These are phyloP conservation scores for Pygmarrhopalites habei DNA, from an alignment of 1,140 invertebrate genomes.

Conservation along the genomic window DNA sequence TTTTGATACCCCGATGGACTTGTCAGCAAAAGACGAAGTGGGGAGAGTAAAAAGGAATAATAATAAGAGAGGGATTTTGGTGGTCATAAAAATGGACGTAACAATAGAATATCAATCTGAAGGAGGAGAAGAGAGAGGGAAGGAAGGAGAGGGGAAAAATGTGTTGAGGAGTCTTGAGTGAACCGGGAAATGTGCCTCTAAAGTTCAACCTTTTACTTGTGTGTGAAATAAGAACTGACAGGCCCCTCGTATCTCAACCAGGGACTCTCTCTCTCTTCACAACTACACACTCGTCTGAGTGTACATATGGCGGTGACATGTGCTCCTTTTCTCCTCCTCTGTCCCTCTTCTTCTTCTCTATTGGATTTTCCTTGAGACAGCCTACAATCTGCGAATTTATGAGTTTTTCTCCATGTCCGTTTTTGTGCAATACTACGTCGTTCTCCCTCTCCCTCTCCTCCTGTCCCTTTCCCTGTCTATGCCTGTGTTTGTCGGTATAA, in stretches of 20 bases:
- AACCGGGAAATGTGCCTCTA: neutral
- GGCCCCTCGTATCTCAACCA: neutral
- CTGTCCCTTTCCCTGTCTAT: no score
- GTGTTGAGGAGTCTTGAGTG: neutral
- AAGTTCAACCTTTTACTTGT: no score
- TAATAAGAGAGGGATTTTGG: no score
- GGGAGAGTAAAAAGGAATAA: no score
- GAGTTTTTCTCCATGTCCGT: constrained; percentile 5
- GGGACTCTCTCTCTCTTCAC: neutral
- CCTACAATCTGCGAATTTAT: constrained; percentile 28
- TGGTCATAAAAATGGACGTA: neutral
- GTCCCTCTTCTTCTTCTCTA: constrained; percentile 9
- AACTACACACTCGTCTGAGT: neutral
- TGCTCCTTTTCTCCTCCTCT: constrained; percentile 11
- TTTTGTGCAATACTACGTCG: no score
- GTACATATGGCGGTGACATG: constrained; percentile 10
- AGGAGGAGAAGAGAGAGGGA: neutral
- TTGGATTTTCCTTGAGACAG: constrained; percentile 21
- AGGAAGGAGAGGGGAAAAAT: neutral
- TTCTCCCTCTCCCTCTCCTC: neutral
- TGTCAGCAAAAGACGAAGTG: no score
- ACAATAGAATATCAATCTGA: neutral
- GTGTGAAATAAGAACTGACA: neutral
- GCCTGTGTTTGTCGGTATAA: no score
- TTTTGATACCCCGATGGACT: no score